Evolutionary conservation across 2,888 invertebrate genomes (phyloP).

Genomic region (Laspeyria flexula): DNA sequence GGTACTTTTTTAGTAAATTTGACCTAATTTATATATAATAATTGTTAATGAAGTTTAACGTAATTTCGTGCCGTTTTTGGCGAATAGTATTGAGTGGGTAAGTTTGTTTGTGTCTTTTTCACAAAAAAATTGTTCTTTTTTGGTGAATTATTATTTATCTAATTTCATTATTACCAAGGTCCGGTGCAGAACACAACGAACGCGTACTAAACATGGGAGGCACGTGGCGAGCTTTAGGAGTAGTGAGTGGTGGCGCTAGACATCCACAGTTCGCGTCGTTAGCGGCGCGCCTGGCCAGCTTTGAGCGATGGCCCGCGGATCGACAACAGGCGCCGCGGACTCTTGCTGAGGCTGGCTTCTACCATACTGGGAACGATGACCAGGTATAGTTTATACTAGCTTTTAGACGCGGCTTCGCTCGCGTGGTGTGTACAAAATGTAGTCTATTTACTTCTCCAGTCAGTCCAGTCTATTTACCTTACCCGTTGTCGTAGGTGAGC

Average conservation of each 20-base stretch:
- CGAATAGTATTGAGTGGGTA: too few relatives aligned
- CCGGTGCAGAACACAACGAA: conserved; percentile 73
- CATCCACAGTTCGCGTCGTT: conserved; percentile 89
- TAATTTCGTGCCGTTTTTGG: too few relatives aligned
- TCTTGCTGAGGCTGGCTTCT: conserved; percentile 95
- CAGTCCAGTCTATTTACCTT: too few relatives aligned
- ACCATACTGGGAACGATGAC: conserved; percentile 90
- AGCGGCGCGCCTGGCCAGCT: conserved; percentile 89
- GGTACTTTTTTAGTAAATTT: too few relatives aligned
- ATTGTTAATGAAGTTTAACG: too few relatives aligned
- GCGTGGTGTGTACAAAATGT: too few relatives aligned
- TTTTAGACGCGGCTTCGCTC: too few relatives aligned
- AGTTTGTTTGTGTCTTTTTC: too few relatives aligned
- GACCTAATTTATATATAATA: too few relatives aligned
- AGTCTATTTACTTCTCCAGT: too few relatives aligned
- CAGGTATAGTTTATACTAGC: conserved; percentile 70
- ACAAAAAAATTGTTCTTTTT: background rate
- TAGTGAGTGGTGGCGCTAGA: conserved; percentile 78
- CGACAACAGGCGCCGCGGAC: conserved; percentile 91
- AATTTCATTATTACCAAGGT: conserved; percentile 42
- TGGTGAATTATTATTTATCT: too few relatives aligned
- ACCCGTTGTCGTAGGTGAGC: too few relatives aligned
- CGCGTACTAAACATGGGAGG: conserved; percentile 66
- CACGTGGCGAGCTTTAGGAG: conserved; percentile 72
- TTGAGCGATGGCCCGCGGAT: conserved; percentile 90